These are phyloP conservation scores for Coluber constrictor DNA, from an alignment of 2,797 vertebrate species.

Conservation along the genomic window DNA sequence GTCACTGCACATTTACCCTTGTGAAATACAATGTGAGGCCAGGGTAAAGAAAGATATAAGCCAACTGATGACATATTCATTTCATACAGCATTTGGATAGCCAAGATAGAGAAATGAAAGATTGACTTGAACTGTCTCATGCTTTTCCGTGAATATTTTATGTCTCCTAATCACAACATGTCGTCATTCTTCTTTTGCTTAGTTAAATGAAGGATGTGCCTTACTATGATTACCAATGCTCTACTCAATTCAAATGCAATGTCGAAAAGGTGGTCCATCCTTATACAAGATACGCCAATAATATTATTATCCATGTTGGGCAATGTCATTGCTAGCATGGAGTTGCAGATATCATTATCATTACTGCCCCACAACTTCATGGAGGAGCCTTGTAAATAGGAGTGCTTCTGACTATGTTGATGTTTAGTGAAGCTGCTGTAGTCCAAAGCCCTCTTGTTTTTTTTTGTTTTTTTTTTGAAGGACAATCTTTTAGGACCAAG, in stretches of 20 bases:
- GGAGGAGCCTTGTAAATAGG: background rate
- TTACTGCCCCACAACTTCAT: background rate
- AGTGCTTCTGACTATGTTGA: background rate
- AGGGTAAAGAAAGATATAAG: background rate
- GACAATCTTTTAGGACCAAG: background rate
- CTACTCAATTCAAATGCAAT: background rate
- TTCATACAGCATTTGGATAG: background rate
- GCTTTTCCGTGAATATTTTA: background rate
- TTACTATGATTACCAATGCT: background rate
- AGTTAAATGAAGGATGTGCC: background rate
- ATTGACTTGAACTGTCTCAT: background rate
- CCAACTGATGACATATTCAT: background rate
- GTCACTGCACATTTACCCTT: background rate
- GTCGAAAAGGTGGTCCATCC: background rate
- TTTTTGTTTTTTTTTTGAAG: background rate
- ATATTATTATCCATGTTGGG: background rate
- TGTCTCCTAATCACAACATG: background rate
- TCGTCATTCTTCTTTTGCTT: background rate
- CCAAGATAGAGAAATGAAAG: background rate
- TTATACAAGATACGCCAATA: background rate
- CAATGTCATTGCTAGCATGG: background rate
- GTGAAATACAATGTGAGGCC: background rate
- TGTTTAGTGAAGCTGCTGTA: conserved; percentile 9
- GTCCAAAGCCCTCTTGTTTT: background rate
- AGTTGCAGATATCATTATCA: background rate